Evolutionary conservation across 2,888 invertebrate genomes (phyloP).

Genomic region (Conchocele bisecta): DNA sequence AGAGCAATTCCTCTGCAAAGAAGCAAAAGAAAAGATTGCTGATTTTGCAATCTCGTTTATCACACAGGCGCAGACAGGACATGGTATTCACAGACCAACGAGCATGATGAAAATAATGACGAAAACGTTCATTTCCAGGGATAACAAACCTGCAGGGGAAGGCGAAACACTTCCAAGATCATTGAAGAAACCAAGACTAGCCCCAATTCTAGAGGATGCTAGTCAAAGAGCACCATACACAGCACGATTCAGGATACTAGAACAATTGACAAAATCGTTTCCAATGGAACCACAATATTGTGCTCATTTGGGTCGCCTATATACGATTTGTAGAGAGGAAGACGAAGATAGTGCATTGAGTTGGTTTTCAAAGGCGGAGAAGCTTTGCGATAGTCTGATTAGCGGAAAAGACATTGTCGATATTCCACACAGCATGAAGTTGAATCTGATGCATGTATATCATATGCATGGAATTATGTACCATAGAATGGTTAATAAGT

Average conservation of each 20-base stretch:
- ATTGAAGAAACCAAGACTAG: constrained; percentile 39
- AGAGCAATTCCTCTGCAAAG: constrained; percentile 30
- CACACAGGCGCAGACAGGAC: constrained; percentile 31
- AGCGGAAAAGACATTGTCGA: constrained; percentile 13
- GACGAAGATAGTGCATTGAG: constrained; percentile 43
- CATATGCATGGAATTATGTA: constrained; percentile 64
- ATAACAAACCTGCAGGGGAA: constrained; percentile 52
- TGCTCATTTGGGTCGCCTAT: constrained; percentile 57
- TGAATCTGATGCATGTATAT: constrained; percentile 56
- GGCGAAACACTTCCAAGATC: constrained; percentile 18
- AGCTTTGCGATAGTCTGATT: constrained; percentile 29
- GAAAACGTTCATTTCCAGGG: constrained; percentile 60
- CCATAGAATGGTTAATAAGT: constrained; percentile 31
- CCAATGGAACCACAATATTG: constrained; percentile 52
- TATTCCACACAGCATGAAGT: constrained; percentile 40
- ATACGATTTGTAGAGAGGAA: constrained; percentile 45
- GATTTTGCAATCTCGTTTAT: constrained; percentile 55
- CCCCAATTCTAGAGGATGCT: constrained; percentile 54
- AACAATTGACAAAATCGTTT: constrained; percentile 41
- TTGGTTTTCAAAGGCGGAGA: constrained; percentile 46
- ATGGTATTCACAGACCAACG: constrained; percentile 7
- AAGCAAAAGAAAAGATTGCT: constrained; percentile 45
- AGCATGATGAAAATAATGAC: constrained; percentile 49
- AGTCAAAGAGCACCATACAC: constrained; percentile 39
- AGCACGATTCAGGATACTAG: constrained; percentile 52